Base-by-base conservation (phyloP, 2,797 vertebrate species). In the Neopelma chrysocephalum region DNA sequence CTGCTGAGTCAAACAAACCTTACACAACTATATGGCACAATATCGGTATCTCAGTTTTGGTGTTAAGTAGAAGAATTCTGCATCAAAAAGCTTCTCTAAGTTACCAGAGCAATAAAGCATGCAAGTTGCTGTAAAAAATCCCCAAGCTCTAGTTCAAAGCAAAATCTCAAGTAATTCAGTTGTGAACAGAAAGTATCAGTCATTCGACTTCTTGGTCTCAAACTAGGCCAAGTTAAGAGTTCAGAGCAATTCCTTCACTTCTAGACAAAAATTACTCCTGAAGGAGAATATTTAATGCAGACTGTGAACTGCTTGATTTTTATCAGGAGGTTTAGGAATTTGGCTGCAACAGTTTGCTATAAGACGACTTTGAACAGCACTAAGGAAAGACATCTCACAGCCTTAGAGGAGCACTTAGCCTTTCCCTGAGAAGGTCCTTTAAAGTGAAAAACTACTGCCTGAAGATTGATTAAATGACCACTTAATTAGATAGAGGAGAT, bases 381-480 rank as follows among this genome's bases (percentile, higher is more conserved):
- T 22, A 51, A 16, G 34, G 65, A 83, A 91, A 66, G 32, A 16
- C 23, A 47, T 53, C 80, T 65, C 38, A 51, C 42, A 82, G 66
- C 43, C 43, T 88, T 89, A 79, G 80, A 85, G 56, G 50, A 83
- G 42, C 32, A 62, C 42, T 91, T 94, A 8, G 53, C 17, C 71
- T 64, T 86, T 94, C 48, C 36, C 70, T n/a, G 32, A 72, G 47
- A 92, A 78, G 19, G 42, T 70, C 53, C 32, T 91, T 88, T 57
- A 81, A 89, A 94, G 73, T 61, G 40, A 85, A 90, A 69, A 91
- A 45, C 34, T 73, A 29, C 75, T 79, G 34, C 43, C 70, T 54
- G 34, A 82, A 92, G 51, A 93, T 64, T 82, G 90, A 83, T 91
- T 95, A 95, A 91, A 89, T 81, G 70, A 87, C 60, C 69, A 90